Conservation (phyloP, 2,888 invertebrate genomes). For the Sinhomidia bicolor region DNA sequence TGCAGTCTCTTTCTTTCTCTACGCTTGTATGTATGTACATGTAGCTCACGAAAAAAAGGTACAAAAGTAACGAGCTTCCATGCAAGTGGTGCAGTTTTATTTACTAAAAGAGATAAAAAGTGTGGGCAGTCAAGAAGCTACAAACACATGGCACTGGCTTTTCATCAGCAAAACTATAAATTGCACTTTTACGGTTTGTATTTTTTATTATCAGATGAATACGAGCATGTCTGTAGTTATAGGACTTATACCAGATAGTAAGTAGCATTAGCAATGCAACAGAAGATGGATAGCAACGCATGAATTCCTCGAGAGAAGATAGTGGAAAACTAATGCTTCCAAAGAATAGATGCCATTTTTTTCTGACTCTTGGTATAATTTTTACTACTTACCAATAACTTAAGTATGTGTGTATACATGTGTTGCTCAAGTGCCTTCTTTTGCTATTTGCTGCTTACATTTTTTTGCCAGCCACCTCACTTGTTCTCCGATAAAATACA, state of each 20-base stretch:
- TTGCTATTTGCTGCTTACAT: background rate
- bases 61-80: background rate
- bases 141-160: background rate
- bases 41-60: too few relatives aligned
- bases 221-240: background rate
- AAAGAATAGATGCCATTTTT: background rate
- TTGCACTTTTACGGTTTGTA: constrained; percentile 54
- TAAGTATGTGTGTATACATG: background rate
- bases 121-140: background rate
- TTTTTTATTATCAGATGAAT: constrained; percentile 4
- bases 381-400: background rate
- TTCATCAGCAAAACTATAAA: constrained; percentile 34
- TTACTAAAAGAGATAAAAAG: background rate
- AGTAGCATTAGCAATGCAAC: background rate
- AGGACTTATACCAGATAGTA: background rate
- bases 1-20: too few relatives aligned
- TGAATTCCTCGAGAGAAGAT: background rate
- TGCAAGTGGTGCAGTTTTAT: background rate
- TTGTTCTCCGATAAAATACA: constrained; percentile 9
- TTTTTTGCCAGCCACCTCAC: background rate
- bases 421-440: constrained; percentile 17
- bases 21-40: too few relatives aligned
- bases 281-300: background rate
- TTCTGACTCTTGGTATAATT: background rate
- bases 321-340: background rate